These are phyloP conservation scores for Squalus acanthias DNA, from an alignment of 2,797 vertebrate species.

Conservation along the genomic window DNA sequence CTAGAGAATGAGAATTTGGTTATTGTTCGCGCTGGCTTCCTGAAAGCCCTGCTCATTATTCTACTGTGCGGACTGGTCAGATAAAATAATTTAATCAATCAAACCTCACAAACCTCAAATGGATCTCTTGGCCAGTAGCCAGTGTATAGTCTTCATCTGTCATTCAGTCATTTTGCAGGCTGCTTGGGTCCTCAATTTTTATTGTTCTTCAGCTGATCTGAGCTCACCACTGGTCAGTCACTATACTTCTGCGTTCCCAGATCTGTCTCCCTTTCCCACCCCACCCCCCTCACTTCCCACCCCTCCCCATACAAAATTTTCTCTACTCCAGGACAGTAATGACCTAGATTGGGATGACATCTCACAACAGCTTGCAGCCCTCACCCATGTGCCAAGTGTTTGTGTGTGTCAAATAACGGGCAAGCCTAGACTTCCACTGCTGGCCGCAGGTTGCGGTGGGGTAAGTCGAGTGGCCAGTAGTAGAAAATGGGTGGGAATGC, in stretches of 20 bases:
- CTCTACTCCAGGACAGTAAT: not conserved
- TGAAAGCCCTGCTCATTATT: constrained; percentile 26
- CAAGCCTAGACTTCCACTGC: not conserved
- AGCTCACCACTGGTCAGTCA: not conserved
- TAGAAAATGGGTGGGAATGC: not conserved
- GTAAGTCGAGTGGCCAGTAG: not conserved
- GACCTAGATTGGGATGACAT: not conserved
- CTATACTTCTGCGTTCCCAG: not conserved
- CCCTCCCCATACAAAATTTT: not conserved
- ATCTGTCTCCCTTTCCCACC: not conserved
- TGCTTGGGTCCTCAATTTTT: not conserved
- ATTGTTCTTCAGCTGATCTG: not conserved
- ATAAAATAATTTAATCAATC: constrained; percentile 17
- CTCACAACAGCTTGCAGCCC: not conserved
- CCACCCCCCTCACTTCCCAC: not conserved
- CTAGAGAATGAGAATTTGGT: constrained; percentile 27
- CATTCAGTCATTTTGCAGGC: not conserved
- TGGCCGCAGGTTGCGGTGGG: not conserved
- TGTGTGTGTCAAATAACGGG: not conserved
- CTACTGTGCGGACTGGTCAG: constrained; percentile 3
- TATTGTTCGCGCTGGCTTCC: constrained; percentile 12
- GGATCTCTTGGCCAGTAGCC: not conserved
- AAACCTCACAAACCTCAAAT: constrained; percentile 30
- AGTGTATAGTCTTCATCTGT: not conserved
- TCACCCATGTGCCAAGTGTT: not conserved